A percentile compares a stretch with the other conserved stretches of the same genome.
These are phyloP conservation scores for Megaustenia siamemsis DNA, from an alignment of 2,888 invertebrate species.

Conservation along the genomic window DNA sequence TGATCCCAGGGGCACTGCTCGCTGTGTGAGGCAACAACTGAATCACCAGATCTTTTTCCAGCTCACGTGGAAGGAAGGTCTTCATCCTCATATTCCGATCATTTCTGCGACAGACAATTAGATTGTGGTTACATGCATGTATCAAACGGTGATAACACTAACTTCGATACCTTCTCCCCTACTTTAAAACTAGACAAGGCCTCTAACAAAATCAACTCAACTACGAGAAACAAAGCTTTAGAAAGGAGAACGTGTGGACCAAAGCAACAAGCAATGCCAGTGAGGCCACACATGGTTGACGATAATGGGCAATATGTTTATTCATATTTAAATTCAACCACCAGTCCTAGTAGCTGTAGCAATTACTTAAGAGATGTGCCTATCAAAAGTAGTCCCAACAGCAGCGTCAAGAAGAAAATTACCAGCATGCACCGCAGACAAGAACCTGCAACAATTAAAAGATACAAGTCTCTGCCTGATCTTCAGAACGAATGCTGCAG, in stretches of 20 bases:
- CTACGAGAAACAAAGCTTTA: background rate
- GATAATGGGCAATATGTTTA: background rate
- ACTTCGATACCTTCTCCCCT: background rate
- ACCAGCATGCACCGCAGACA: background rate
- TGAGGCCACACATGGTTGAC: background rate
- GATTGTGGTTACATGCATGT: background rate
- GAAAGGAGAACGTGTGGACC: background rate
- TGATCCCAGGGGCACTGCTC: background rate
- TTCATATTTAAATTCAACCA: background rate
- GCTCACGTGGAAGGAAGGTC: background rate
- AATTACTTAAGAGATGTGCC: background rate
- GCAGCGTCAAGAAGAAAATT: background rate
- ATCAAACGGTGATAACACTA: background rate
- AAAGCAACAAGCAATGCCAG: background rate
- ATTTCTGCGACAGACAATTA: background rate
- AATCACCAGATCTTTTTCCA: background rate
- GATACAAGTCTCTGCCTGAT: conserved; percentile 72
- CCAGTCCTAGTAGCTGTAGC: background rate
- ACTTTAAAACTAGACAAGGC: background rate
- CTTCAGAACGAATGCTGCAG: conserved; percentile 60
- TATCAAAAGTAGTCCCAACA: background rate
- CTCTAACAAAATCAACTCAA: background rate
- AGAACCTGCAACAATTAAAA: background rate
- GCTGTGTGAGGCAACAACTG: background rate
- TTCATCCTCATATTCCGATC: background rate